Conservation (phyloP, 2,888 invertebrate species). For the Gymnocheta viridis region DNA sequence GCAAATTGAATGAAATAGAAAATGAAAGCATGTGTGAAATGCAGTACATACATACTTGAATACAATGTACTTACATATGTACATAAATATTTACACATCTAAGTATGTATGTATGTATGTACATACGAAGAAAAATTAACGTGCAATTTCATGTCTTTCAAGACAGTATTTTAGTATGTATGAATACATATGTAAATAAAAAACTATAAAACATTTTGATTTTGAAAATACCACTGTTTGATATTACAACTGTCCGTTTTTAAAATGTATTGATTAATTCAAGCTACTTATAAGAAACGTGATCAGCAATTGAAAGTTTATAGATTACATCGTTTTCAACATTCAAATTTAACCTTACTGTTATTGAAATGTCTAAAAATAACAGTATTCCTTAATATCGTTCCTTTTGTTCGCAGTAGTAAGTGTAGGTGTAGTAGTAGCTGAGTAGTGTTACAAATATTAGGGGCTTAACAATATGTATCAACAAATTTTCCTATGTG, state of each 20-base stretch:
- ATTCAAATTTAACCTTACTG: constrained; percentile 18
- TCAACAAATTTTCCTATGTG: background rate
- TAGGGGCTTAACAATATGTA: background rate
- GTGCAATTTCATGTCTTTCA: too few species aligned
- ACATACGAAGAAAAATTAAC: too few species aligned
- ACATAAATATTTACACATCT: background rate
- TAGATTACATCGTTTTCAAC: background rate
- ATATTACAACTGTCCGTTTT: background rate
- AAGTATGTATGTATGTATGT: background rate
- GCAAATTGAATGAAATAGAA: constrained; percentile 23
- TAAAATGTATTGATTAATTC: background rate
- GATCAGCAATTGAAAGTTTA: constrained; percentile 42
- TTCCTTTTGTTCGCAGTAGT: constrained; percentile 3
- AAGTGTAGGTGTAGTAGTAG: background rate
- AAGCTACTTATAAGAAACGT: constrained; percentile 10
- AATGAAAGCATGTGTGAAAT: constrained; percentile 43
- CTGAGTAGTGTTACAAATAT: background rate
- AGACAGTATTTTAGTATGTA: too few species aligned
- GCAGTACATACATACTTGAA: background rate
- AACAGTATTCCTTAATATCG: constrained; percentile 15
- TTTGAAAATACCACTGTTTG: background rate
- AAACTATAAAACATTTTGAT: background rate
- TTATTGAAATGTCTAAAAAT: constrained; percentile 5
- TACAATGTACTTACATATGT: background rate
- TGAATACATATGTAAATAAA: background rate